These are phyloP conservation scores for Podocnemis expansa DNA, from an alignment of 2,113 vertebrate genomes.

Conservation along the genomic window DNA sequence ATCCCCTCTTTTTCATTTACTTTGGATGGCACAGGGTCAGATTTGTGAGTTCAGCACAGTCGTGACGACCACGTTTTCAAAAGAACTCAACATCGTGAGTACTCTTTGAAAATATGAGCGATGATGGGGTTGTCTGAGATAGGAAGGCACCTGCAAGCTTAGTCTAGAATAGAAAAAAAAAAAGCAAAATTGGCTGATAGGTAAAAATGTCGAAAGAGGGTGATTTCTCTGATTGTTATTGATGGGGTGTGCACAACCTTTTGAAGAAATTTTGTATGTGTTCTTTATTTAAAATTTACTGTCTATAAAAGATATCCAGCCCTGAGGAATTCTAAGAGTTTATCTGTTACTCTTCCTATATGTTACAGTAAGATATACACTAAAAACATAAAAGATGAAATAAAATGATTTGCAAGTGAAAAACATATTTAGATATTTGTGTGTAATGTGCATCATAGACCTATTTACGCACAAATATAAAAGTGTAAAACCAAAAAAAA, in stretches of 20 bases:
- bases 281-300: background rate
- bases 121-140: background rate
- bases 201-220: background rate
- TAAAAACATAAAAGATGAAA: background rate
- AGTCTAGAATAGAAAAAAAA: background rate
- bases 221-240: background rate
- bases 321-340: background rate
- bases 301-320: background rate
- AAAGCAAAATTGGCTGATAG: background rate
- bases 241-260: background rate
- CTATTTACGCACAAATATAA: background rate
- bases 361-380: background rate
- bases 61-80: background rate
- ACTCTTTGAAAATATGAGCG: constrained; percentile 1
- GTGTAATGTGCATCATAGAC: background rate
- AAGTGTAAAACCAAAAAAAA: background rate
- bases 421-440: background rate
- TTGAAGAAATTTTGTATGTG: background rate
- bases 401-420: background rate
- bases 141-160: background rate
- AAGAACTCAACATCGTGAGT: background rate
- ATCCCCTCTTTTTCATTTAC: background rate
- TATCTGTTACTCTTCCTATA: background rate
- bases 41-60: background rate
- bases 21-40: background rate